These are phyloP conservation scores for Zaprionus lachaisei DNA, from an alignment of 1,140 invertebrate species.

Conservation along the genomic window DNA sequence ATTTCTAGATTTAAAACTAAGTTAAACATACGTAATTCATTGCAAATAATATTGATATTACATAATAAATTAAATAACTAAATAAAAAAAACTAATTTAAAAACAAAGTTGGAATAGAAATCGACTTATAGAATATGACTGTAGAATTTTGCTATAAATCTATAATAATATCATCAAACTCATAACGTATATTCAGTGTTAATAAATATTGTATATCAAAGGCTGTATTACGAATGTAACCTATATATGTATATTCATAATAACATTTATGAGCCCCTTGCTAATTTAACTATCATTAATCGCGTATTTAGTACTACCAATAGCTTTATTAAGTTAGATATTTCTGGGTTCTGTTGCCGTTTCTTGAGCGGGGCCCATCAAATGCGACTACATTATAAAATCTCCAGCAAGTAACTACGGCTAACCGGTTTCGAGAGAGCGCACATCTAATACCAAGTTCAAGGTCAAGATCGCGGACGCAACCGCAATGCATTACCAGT, in stretches of 20 bases:
- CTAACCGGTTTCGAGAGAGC: conserved; percentile 71
- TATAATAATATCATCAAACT: background rate
- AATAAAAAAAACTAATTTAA: too few species aligned
- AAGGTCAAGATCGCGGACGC: conserved; percentile 62
- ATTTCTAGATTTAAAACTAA: too few species aligned
- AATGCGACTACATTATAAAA: conserved; percentile 58
- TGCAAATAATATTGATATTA: too few species aligned
- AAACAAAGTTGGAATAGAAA: too few species aligned
- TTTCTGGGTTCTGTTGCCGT: conserved; percentile 29
- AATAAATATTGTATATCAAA: background rate
- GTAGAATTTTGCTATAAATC: too few species aligned
- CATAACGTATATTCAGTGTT: background rate
- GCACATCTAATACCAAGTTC: conserved; percentile 78
- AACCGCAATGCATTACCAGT: conserved; percentile 38
- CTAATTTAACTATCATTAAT: background rate
- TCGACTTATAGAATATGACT: too few species aligned
- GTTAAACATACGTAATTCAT: too few species aligned
- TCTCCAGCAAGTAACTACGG: conserved; percentile 23
- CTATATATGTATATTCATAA: background rate
- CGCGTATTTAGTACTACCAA: background rate
- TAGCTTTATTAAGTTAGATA: conserved; percentile 11
- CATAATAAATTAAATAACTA: too few species aligned
- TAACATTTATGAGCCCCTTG: background rate
- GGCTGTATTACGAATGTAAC: background rate
- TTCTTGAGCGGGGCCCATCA: conserved; percentile 62